Base-by-base conservation (phyloP, 92 coral and sea anemone species). In the Montipora capitata region DNA sequence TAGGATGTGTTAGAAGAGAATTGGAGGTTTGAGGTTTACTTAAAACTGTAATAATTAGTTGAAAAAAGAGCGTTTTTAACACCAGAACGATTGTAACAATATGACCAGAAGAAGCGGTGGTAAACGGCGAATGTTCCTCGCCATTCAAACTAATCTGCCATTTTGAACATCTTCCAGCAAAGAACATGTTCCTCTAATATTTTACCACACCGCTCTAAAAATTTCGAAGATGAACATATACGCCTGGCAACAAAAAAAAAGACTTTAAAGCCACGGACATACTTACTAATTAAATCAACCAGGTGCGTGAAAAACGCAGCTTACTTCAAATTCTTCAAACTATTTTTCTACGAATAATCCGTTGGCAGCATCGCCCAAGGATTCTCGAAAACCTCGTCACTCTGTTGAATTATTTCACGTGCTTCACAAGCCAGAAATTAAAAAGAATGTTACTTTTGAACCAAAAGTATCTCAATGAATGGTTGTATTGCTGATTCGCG, bases 241-340 rank as follows among this genome's bases (percentile, higher is more conserved):
- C 61, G 61, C 61, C 10, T 54, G 12, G 14, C 61, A 9, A 54
- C 12, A 54, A 54, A 54, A 54, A 54, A 8, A 7, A 3, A 3
- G 10, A 9, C 10, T 9, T 15, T 7, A 40, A 40, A 17, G 11
- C 1, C 15, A 3, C 5, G 59, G 12, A 35, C 6, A 40, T 64
- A 41, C 58, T 49, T 62, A 61, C 54, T n/a, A 40, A 5, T n/a
- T 45, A 41, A 3, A 40, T 10, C 7, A 58, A 35, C n/a, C 40
- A 10, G 44, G 13, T 20, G 11, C 48, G 11, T 10, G 3, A 41
- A 45, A 13, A 49, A 68, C 68, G 48, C 76, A 81, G 85, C 85
- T 77, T 81, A 81, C 68, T 81, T 81, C 85, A 81, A 81, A 81
- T 67, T 43, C 52, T 72, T 20, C 72, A 41, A 64, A 7, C 39